Evolutionary conservation across 2,888 invertebrate genomes (phyloP), one percentile per base, ranked within the genome.

Genomic region (Yponomeuta cagnagella): DNA sequence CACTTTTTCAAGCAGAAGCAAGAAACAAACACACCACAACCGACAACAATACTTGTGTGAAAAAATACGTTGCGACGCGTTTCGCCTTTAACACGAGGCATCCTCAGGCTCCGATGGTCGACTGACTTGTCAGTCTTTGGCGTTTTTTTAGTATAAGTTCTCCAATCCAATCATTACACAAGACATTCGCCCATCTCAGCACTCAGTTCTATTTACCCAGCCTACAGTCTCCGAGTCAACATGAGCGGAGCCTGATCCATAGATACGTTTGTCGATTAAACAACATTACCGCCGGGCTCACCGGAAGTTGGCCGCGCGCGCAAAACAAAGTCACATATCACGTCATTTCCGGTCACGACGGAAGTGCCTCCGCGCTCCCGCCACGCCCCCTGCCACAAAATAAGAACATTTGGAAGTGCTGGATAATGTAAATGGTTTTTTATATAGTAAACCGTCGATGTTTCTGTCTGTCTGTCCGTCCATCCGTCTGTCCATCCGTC

Each of bases 301-400:
- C 69, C 64, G 70, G 70, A 70, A 70, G 65, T 77, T 77, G 76
- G 78, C 77, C 82, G 79, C 79, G 80, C 80, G 79, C 76, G 77
- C 81, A 82, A 83, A 84, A 84, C 81, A 84, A 84, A 84, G 80
- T 83, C 84, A 81, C 84, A 84, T 82, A 82, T 85, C 84, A 81
- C 65, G 79, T 79, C 79, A 78, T 78, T 80, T 83, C 82, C 82
- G 82, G 76, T 77, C 78, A 80, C 82, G 80, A 72, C 80, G 80
- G 85, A 84, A 79, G 74, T 75, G 71, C 58, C 10, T 74, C 75
- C 52, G 6, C 52, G 15, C 12, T 0, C 15, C 52, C 15, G 15
- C 10, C 52, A 15, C 12, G 2, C 23, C 10, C 52, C 52, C 52
- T 9, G 52, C 52, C 52, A 15, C 12, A 12, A 58, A 58, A 58